Conservation (phyloP, 2,797 vertebrate species). For the Amblyraja radiata region DNA sequence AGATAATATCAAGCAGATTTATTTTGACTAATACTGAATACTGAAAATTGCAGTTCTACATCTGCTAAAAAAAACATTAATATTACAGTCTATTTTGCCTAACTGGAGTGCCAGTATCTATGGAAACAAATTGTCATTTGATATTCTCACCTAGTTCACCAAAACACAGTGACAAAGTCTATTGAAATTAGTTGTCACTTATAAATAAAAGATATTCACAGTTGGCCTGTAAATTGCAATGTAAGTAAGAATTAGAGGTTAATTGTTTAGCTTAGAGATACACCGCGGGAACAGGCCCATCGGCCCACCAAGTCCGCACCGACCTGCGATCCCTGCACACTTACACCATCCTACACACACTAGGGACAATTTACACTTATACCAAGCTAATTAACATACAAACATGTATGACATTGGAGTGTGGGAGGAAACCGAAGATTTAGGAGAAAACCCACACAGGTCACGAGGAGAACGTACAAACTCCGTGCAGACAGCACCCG, state of each 20-base stretch:
- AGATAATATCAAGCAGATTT: not conserved
- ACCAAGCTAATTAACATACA: too few species aligned
- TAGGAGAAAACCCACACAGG: too few species aligned
- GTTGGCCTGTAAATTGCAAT: not conserved
- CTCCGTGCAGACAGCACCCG: too few species aligned
- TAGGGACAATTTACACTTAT: too few species aligned
- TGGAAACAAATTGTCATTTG: not conserved
- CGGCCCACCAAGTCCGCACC: too few species aligned
- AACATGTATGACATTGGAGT: too few species aligned
- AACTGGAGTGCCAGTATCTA: not conserved
- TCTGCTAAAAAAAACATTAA: not conserved
- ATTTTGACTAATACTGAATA: constrained; percentile 5
- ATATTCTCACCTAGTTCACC: not conserved
- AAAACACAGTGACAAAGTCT: not conserved
- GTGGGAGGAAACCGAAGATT: too few species aligned
- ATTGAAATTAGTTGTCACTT: not conserved
- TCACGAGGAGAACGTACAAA: too few species aligned
- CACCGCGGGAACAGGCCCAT: too few species aligned
- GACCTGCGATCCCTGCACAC: too few species aligned
- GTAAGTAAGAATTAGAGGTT: not conserved
- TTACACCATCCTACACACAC: too few species aligned
- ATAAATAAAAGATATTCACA: not conserved
- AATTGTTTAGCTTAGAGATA: too few species aligned
- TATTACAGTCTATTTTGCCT: constrained; percentile 3
- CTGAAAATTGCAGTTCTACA: not conserved